Evolutionary conservation across 2,113 vertebrate species (phyloP).

Genomic region (Lichenostomus cassidix): DNA sequence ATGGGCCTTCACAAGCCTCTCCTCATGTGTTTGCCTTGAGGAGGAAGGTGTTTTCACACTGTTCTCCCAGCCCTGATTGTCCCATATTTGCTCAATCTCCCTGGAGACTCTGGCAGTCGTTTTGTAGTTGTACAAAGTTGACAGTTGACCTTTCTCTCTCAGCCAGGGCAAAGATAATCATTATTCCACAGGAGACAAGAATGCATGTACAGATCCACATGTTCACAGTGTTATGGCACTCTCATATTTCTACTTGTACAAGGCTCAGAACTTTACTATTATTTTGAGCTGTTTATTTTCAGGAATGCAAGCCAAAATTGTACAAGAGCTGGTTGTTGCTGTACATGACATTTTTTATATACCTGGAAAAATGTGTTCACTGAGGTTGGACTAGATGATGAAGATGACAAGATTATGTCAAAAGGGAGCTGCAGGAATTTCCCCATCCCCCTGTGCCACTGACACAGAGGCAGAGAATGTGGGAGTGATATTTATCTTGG

Average conservation of each 20-base stretch:
- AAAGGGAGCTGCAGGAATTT: not conserved
- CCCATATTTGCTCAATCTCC: not conserved
- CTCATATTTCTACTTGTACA: not conserved
- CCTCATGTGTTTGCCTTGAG: not conserved
- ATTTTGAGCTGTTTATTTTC: not conserved
- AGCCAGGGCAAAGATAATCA: not conserved
- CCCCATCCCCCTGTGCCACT: not conserved
- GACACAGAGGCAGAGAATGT: not conserved
- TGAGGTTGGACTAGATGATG: not conserved
- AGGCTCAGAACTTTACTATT: not conserved
- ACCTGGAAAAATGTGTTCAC: not conserved
- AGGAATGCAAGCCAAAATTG: not conserved
- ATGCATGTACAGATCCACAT: not conserved
- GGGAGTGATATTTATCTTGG: not conserved
- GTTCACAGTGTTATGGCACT: not conserved
- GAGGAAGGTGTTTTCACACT: not conserved
- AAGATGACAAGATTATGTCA: not conserved
- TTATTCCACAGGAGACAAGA: not conserved
- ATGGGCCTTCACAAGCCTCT: not conserved
- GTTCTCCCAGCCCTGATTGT: not conserved
- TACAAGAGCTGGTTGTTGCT: not conserved
- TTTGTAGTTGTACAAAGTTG: not conserved
- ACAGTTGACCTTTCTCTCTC: not conserved
- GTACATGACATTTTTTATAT: not conserved
- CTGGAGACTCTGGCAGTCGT: not conserved